These are phyloP conservation scores for Mixornis gularis DNA, from an alignment of 2,113 vertebrate genomes.

Conservation along the genomic window DNA sequence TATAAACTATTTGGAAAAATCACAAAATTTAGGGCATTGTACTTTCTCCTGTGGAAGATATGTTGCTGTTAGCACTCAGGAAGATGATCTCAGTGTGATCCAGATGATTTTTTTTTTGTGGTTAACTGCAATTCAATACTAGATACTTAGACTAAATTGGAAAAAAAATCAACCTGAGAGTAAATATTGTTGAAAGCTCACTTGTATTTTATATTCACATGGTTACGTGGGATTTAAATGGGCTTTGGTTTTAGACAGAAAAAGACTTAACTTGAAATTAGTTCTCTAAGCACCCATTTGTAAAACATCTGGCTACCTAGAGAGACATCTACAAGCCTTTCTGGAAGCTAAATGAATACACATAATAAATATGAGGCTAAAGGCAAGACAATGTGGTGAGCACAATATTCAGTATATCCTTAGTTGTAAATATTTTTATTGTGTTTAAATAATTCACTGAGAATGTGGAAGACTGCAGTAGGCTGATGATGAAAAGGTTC, in stretches of 20 bases:
- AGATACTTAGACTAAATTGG: not conserved
- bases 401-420: not conserved
- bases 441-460: not conserved
- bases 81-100: not conserved
- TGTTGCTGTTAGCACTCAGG: not conserved
- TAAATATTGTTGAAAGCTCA: not conserved
- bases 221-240: not conserved
- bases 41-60: not conserved
- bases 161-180: not conserved
- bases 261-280: not conserved
- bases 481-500: not conserved
- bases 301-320: constrained; percentile 8
- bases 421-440: not conserved
- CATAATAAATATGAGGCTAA: not conserved
- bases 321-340: not conserved
- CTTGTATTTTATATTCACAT: not conserved
- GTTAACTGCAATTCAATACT: not conserved
- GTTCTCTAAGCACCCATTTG: not conserved
- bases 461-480: not conserved
- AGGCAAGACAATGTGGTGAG: not conserved
- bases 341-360: not conserved
- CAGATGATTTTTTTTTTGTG: not conserved
- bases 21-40: not conserved
- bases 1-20: not conserved
- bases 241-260: not conserved